Conservation (phyloP, 1,140 invertebrate genomes). For the Doryteuthis pealeii region DNA sequence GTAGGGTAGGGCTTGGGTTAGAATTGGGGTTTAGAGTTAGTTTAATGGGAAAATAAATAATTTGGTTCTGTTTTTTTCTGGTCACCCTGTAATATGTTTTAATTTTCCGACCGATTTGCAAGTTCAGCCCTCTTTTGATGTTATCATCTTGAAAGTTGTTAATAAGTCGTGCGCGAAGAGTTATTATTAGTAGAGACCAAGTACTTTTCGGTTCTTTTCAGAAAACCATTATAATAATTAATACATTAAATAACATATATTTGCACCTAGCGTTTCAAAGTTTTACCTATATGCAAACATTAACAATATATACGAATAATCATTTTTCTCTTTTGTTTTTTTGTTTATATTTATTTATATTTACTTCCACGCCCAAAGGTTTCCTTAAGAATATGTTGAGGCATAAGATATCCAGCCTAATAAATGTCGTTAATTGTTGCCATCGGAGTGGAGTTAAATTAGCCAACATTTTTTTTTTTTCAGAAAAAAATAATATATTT, state of each 20-base stretch:
- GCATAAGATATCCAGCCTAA: constrained; percentile 62
- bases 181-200: too few relatives aligned
- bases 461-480: neutral
- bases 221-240: neutral
- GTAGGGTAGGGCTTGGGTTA: too few relatives aligned
- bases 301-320: neutral
- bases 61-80: too few relatives aligned
- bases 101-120: too few relatives aligned
- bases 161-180: neutral
- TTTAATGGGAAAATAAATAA: too few relatives aligned
- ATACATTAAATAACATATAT: neutral
- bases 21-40: too few relatives aligned
- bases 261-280: neutral
- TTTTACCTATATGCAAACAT: neutral
- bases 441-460: constrained; percentile 15
- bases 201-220: neutral
- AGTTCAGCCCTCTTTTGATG: too few relatives aligned
- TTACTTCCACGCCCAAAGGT: constrained; percentile 60
- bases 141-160: neutral
- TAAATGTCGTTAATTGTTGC: constrained; percentile 53
- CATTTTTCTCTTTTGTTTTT: too few relatives aligned
- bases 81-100: too few relatives aligned
- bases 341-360: neutral
- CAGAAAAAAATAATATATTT: too few relatives aligned
- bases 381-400: constrained; percentile 61